Conservation (phyloP, 37 sponge, comb jelly and placozoan species). For the Halisarca cf. caerulea region DNA sequence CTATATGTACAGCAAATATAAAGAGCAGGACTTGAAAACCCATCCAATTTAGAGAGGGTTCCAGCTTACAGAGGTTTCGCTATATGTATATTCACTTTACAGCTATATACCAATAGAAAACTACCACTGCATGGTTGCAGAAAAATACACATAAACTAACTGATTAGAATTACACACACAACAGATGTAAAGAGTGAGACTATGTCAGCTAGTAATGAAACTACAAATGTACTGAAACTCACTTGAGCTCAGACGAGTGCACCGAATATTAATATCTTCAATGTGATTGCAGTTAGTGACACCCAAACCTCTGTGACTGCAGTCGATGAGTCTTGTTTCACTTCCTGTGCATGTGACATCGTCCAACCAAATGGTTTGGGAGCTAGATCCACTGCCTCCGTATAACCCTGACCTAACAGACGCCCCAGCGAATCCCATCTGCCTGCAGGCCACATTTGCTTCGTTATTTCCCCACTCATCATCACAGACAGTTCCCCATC, state of each 20-base stretch:
- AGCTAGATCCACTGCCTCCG: neutral
- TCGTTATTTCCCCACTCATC: constrained; percentile 6
- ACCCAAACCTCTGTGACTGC: neutral
- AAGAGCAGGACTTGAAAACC: too few relatives aligned
- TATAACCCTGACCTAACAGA: neutral
- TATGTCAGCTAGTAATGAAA: too few relatives aligned
- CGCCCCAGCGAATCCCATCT: neutral
- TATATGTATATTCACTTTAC: too few relatives aligned
- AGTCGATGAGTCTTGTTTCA: neutral
- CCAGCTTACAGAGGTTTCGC: too few relatives aligned
- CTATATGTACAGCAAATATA: too few relatives aligned
- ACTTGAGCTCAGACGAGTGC: neutral
- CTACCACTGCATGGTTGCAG: too few relatives aligned
- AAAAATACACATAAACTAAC: too few relatives aligned
- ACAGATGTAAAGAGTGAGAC: too few relatives aligned
- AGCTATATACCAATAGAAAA: too few relatives aligned
- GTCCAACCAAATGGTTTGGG: constrained; percentile 22
- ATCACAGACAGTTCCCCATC: constrained; percentile 28
- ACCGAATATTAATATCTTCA: constrained; percentile 23
- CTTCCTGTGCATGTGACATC: constrained; percentile 8
- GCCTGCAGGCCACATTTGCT: constrained; percentile 6
- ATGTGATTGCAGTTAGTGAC: neutral
- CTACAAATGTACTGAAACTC: too few relatives aligned
- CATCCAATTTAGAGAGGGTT: too few relatives aligned
- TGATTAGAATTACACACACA: too few relatives aligned